Conservation (phyloP, 2,888 invertebrate genomes). For the Eupeodes latifasciatus region DNA sequence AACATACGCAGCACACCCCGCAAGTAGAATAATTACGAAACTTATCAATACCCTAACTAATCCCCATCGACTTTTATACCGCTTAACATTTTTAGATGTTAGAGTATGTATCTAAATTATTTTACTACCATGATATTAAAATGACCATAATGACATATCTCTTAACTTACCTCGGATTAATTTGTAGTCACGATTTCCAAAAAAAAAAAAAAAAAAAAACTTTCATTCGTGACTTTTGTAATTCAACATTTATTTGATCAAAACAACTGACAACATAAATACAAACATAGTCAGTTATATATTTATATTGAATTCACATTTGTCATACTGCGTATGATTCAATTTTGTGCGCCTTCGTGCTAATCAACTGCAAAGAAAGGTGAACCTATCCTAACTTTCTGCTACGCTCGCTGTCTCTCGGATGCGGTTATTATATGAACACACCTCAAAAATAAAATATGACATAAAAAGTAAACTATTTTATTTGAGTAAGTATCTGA, state of each 20-base stretch:
- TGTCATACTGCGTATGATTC: slow-evolving; percentile 26
- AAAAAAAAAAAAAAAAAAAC: slow-evolving; percentile 5
- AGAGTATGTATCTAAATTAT: not conserved
- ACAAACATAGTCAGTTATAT: not conserved
- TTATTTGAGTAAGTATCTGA: slow-evolving; percentile 8
- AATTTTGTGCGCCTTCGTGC: slow-evolving; percentile 28
- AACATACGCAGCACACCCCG: too few species aligned
- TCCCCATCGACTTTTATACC: too few species aligned
- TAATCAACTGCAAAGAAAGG: slow-evolving; percentile 31
- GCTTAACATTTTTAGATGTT: too few species aligned
- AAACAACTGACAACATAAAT: not conserved
- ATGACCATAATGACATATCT: not conserved
- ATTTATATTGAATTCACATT: slow-evolving; percentile 16
- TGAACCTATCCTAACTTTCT: slow-evolving; percentile 6
- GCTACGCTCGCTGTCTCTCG: not conserved
- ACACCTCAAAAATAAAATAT: slow-evolving; percentile 36
- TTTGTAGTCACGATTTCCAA: slow-evolving; percentile 24
- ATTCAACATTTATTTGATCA: not conserved
- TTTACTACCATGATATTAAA: not conserved
- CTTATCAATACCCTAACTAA: too few species aligned
- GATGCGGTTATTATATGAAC: not conserved
- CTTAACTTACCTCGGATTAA: not conserved
- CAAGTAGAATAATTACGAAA: too few species aligned
- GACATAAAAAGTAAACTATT: slow-evolving; percentile 8
- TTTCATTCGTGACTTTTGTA: slow-evolving; percentile 13